Conservation (phyloP, 1,140 invertebrate species). For the Cheumatopsyche charites region DNA sequence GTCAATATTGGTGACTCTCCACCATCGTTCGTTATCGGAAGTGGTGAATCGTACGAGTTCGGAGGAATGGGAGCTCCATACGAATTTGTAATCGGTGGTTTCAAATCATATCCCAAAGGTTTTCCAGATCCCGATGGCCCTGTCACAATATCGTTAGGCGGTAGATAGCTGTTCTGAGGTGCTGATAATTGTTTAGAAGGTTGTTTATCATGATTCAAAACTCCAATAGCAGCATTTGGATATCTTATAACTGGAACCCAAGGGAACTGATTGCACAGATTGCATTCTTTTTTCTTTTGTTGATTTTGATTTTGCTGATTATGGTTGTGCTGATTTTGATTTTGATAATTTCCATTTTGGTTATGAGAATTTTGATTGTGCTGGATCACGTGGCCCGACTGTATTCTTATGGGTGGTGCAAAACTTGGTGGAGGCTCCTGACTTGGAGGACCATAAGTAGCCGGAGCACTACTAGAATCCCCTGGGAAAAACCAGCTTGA, state of each 20-base stretch:
- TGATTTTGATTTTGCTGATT: conserved; percentile 49
- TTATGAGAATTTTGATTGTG: too few species aligned
- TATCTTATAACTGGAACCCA: conserved; percentile 74
- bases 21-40: conserved; percentile 37
- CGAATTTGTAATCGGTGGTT: conserved; percentile 40
- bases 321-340: too few species aligned
- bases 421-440: conserved; percentile 23
- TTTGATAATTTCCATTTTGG: too few species aligned
- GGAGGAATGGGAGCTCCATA: conserved; percentile 44
- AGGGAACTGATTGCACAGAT: conserved; percentile 75
- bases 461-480: conserved; percentile 48
- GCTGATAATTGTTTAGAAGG: conserved; percentile 46
- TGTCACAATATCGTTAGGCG: conserved; percentile 48
- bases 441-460: conserved; percentile 15
- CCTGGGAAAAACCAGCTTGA: conserved; percentile 59
- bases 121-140: conserved; percentile 23
- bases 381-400: not conserved
- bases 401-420: conserved; percentile 31
- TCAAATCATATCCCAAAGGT: conserved; percentile 25
- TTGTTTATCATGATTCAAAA: conserved; percentile 27
- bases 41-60: conserved; percentile 40
- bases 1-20: conserved; percentile 18
- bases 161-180: conserved; percentile 45
- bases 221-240: conserved; percentile 51
- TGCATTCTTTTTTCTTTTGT: conserved; percentile 64